These are phyloP conservation scores for Solea solea DNA, from an alignment of 2,113 vertebrate species.

Conservation along the genomic window DNA sequence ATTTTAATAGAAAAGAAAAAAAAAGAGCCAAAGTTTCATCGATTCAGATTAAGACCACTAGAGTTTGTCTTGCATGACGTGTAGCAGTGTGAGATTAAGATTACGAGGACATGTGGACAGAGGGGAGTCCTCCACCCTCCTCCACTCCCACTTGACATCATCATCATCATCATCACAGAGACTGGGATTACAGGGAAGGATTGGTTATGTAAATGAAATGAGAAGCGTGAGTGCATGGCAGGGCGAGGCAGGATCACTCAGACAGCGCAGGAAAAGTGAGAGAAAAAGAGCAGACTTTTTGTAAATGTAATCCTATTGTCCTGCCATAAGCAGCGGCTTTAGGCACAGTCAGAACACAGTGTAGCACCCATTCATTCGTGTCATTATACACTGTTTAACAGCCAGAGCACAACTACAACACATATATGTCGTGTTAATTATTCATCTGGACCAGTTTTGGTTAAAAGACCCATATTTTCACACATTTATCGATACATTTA, in stretches of 20 bases:
- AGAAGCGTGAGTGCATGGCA: constrained; percentile 29
- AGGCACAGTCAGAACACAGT: constrained; percentile 1
- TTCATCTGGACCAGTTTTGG: too few relatives aligned
- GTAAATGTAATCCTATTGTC: constrained; percentile 48
- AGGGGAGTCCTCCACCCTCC: constrained; percentile 28
- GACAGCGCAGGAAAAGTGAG: constrained; percentile 29
- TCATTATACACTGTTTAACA: constrained; percentile 8
- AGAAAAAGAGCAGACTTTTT: constrained; percentile 32
- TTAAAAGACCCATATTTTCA: too few relatives aligned
- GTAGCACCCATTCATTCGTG: not conserved
- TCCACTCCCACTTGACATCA: not conserved
- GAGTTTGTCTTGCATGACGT: constrained; percentile 27
- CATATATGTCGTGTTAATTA: too few relatives aligned
- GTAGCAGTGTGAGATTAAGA: constrained; percentile 61
- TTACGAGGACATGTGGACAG: constrained; percentile 62
- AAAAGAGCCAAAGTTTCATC: not conserved
- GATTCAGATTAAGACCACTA: constrained; percentile 16
- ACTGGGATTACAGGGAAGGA: constrained; percentile 69
- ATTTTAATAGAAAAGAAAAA: too few relatives aligned
- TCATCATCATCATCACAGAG: not conserved
- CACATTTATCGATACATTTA: too few relatives aligned
- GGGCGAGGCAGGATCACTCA: constrained; percentile 31
- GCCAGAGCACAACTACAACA: too few relatives aligned
- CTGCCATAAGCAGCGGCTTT: constrained; percentile 24
- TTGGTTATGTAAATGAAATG: constrained; percentile 79